Percentiles rank a stretch among this genome's conserved stretches.
These are phyloP conservation scores for Ciconia stormi DNA, from an alignment of 2,113 vertebrate species.

Conservation along the genomic window DNA sequence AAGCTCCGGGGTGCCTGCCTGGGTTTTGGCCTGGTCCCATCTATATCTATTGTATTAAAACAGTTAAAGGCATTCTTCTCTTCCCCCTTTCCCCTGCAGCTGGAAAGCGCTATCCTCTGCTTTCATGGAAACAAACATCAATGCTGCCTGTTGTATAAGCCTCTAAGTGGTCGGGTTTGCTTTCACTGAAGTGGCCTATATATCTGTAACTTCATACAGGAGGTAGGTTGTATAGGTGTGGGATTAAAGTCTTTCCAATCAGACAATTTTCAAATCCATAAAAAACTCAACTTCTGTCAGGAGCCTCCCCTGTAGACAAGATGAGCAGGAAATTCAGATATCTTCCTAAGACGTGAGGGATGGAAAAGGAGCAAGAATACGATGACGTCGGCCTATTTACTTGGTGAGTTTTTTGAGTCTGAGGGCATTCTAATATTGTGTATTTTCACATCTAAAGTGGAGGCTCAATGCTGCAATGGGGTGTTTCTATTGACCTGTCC, in stretches of 20 bases:
- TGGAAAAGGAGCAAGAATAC: background rate
- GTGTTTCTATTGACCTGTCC: background rate
- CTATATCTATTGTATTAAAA: background rate
- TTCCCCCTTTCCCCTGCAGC: background rate
- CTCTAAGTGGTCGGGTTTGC: background rate
- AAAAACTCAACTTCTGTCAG: background rate
- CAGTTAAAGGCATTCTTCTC: background rate
- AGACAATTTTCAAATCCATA: background rate
- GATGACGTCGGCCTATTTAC: rapidly evolving
- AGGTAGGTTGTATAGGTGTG: background rate
- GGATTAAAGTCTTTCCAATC: background rate
- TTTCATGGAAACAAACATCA: background rate
- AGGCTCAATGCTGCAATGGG: background rate
- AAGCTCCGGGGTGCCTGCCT: background rate
- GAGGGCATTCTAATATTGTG: background rate
- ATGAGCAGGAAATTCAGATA: background rate
- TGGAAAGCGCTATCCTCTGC: background rate
- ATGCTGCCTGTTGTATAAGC: background rate
- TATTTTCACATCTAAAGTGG: background rate
- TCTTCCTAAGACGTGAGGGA: background rate
- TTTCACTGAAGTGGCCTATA: background rate
- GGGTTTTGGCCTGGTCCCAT: background rate
- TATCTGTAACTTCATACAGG: background rate
- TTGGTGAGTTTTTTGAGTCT: background rate
- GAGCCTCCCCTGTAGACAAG: background rate